A percentile compares a stretch with the other conserved stretches of the same genome.
Conservation (phyloP, 2,113 vertebrate species). For the Pao palembangensis region DNA sequence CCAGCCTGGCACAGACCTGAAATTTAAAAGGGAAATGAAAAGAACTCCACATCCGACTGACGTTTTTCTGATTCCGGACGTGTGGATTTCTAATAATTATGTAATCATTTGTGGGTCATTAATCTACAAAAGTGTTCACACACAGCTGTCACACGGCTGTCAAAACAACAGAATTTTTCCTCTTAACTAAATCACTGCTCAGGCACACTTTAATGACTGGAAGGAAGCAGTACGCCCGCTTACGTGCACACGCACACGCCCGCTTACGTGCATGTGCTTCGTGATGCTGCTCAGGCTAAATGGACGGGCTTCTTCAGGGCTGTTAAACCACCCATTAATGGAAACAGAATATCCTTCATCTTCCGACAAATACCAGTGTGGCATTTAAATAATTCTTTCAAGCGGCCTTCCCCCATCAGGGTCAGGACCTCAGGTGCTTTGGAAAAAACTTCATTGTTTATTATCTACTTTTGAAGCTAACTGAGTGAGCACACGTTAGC, state of each 20-base stretch:
- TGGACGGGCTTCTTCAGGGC: slow-evolving; percentile 15
- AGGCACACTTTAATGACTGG: slow-evolving; percentile 23
- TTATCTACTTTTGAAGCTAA: not conserved
- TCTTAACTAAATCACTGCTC: slow-evolving; percentile 11
- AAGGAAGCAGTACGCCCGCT: slow-evolving; percentile 10
- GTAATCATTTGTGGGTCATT: not conserved
- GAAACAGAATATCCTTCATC: slow-evolving; percentile 9
- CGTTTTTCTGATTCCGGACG: too few species aligned
- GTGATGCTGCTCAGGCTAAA: slow-evolving; percentile 13
- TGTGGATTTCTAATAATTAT: too few species aligned
- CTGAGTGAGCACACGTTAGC: not conserved
- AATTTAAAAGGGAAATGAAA: too few species aligned
- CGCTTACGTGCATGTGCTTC: slow-evolving; percentile 4
- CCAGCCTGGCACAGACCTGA: too few species aligned
- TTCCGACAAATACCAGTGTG: not conserved
- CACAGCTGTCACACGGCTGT: too few species aligned
- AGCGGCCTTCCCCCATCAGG: not conserved
- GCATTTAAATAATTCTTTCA: not conserved
- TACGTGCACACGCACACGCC: not conserved
- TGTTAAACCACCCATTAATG: slow-evolving; percentile 13
- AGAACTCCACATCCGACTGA: too few species aligned
- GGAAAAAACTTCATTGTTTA: not conserved
- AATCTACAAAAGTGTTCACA: not conserved
- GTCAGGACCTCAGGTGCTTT: too few species aligned
- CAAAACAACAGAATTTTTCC: not conserved